phyloP scores from a whole-genome alignment of 2,797 vertebrate species.

The Spea hammondii region DNA sequence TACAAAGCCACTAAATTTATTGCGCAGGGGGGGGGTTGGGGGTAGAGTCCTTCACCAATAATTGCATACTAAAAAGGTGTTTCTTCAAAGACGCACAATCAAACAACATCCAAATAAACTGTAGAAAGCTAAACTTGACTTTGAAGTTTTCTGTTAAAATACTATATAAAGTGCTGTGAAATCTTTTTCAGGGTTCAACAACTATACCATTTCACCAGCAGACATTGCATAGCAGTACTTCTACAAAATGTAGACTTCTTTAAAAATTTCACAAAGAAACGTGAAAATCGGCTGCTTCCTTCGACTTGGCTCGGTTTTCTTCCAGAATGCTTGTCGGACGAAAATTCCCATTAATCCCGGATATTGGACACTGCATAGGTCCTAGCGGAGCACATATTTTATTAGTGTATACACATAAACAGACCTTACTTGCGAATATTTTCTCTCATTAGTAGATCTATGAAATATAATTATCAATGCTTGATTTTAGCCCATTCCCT shows the following conservation, averaged over 20 bases:
- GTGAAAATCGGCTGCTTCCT: conserved; percentile 75
- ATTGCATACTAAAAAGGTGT: conserved; percentile 64
- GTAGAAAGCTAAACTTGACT: conserved; percentile 80
- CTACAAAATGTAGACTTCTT: conserved; percentile 62
- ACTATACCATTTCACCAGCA: conserved; percentile 74
- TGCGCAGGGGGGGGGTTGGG: no score
- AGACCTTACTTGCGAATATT: no score
- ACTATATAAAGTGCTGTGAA: conserved; percentile 86
- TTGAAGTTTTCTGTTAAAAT: conserved; percentile 72
- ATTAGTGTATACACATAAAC: neutral
- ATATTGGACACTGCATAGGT: conserved; percentile 70
- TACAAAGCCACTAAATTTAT: no score
- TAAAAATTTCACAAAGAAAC: conserved; percentile 76
- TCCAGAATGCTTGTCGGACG: conserved; percentile 77
- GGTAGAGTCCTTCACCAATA: conserved; percentile 57
- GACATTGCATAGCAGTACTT: conserved; percentile 79
- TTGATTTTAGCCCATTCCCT: no score
- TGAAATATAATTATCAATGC: no score
- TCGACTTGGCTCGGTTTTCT: conserved; percentile 69
- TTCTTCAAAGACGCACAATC: conserved; percentile 68
- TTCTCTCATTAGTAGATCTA: no score
- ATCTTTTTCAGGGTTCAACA: conserved; percentile 73
- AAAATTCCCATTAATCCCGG: conserved; percentile 78
- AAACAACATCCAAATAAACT: conserved; percentile 73
- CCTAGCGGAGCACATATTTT: conserved; percentile 62